phyloP scores from a whole-genome alignment of 1,140 invertebrate genomes.

The Atta cephalotes region DNA sequence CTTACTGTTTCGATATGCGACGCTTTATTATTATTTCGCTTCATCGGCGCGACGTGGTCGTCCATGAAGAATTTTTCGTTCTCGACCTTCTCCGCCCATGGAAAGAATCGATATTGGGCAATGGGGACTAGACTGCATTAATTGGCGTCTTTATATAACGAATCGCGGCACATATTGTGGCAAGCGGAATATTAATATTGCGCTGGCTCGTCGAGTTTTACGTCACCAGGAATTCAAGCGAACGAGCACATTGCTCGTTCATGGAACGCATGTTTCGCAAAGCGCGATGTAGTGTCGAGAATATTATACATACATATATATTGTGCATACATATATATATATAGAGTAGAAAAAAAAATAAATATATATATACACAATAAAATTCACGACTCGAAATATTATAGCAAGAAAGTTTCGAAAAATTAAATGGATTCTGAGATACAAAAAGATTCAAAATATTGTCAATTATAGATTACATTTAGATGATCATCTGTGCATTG shows the following conservation, averaged over 20 bases:
- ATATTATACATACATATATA: neutral
- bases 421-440: too few species aligned
- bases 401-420: too few species aligned
- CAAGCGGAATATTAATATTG: constrained; percentile 45
- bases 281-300: constrained; percentile 11
- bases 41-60: constrained; percentile 10
- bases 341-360: too few species aligned
- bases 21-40: constrained; percentile 9
- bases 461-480: too few species aligned
- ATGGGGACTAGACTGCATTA: constrained; percentile 18
- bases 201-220: constrained; percentile 18
- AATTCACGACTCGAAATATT: too few species aligned
- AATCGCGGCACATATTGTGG: neutral
- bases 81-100: constrained; percentile 5
- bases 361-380: too few species aligned
- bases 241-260: neutral
- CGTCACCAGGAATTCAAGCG: constrained; percentile 22
- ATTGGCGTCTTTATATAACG: constrained; percentile 38
- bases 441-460: too few species aligned
- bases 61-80: constrained; percentile 25
- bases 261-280: neutral
- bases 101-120: constrained; percentile 41
- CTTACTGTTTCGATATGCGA: neutral
- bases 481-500: too few species aligned
- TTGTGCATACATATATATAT: neutral